These are phyloP conservation scores for Labia minor DNA, from an alignment of 2,888 invertebrate species.

Conservation along the genomic window DNA sequence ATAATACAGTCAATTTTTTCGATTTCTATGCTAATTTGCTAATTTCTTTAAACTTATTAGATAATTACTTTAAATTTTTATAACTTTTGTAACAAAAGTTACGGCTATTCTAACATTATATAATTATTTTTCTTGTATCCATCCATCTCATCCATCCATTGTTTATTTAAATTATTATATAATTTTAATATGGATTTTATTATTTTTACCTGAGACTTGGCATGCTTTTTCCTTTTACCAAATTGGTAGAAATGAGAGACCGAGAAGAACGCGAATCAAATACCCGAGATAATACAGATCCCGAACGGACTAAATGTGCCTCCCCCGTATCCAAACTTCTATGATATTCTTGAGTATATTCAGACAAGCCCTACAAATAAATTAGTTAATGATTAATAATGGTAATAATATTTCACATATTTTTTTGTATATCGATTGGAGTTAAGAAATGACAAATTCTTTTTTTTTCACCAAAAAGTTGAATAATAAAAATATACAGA, in stretches of 20 bases:
- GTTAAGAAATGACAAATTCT: too few species aligned
- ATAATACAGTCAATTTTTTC: too few species aligned
- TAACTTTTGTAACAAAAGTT: too few species aligned
- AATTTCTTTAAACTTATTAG: too few species aligned
- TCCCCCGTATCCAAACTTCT: slow-evolving; percentile 73
- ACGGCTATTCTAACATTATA: too few species aligned
- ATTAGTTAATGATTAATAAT: slow-evolving; percentile 14
- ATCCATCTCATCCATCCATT: too few species aligned
- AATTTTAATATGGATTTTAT: too few species aligned
- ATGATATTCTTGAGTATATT: slow-evolving; percentile 62
- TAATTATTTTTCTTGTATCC: too few species aligned
- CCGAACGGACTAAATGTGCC: slow-evolving; percentile 59
- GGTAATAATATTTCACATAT: neutral
- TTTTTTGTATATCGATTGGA: neutral
- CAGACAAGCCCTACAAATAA: slow-evolving; percentile 17
- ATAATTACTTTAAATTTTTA: too few species aligned
- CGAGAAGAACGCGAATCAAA: slow-evolving; percentile 39
- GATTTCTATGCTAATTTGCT: too few species aligned
- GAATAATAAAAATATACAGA: neutral
- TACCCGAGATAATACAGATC: slow-evolving; percentile 53
- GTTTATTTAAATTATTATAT: too few species aligned
- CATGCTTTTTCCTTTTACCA: slow-evolving; percentile 93
- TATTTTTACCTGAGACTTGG: slow-evolving; percentile 74
- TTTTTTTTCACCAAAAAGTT: neutral
- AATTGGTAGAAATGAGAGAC: slow-evolving; percentile 44